These are phyloP conservation scores for Helostoma temminkii DNA, from an alignment of 2,797 vertebrate species.

Conservation along the genomic window DNA sequence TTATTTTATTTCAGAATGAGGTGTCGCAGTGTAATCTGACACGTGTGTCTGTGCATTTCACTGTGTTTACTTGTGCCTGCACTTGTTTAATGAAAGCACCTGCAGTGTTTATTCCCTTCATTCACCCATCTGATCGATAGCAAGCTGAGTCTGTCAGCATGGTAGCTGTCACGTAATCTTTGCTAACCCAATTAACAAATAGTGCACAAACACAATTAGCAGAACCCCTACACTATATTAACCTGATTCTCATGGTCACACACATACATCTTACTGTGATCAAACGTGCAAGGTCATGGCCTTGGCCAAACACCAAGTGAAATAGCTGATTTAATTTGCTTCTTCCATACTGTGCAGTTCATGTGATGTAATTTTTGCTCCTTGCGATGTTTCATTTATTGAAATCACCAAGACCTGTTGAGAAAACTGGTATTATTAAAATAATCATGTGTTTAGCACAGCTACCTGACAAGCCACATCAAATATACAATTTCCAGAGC, in stretches of 20 bases:
- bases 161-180: slow-evolving; percentile 61
- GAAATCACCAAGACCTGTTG: too few species aligned
- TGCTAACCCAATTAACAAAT: slow-evolving; percentile 71
- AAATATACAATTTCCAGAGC: neutral
- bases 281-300: slow-evolving; percentile 40
- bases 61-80: slow-evolving; percentile 29
- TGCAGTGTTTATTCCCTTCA: slow-evolving; percentile 63
- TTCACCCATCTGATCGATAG: slow-evolving; percentile 66
- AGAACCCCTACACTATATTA: slow-evolving; percentile 51
- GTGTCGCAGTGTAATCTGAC: slow-evolving; percentile 19
- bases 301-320: slow-evolving; percentile 41
- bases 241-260: slow-evolving; percentile 36
- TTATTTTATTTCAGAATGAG: slow-evolving; percentile 16
- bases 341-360: slow-evolving; percentile 10
- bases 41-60: slow-evolving; percentile 10
- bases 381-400: slow-evolving; percentile 8
- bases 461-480: neutral
- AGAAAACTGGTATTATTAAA: neutral
- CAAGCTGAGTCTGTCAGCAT: slow-evolving; percentile 54
- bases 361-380: slow-evolving; percentile 11
- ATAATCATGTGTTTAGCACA: neutral
- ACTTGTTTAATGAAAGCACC: slow-evolving; percentile 67
- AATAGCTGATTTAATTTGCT: slow-evolving; percentile 34
- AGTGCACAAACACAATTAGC: slow-evolving; percentile 62
- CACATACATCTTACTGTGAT: slow-evolving; percentile 24